Evolutionary conservation across 2,797 vertebrate genomes (phyloP), one percentile per base, ranked within the genome.

Genomic region (Lophius americanus): DNA sequence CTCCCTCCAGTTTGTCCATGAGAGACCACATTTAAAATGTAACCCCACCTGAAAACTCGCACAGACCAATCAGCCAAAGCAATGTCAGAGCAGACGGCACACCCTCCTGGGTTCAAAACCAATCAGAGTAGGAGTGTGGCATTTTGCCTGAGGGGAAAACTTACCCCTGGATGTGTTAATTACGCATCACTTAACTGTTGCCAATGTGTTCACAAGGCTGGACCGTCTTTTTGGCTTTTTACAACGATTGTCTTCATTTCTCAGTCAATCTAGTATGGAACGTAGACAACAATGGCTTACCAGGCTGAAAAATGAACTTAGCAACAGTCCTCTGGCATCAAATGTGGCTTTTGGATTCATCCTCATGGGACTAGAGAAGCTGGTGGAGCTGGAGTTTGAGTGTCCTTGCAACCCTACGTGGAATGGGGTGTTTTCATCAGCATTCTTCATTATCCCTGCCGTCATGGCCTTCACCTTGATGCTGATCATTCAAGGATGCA

Each of bases 221-320:
- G 85, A 87, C 77, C 77, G 84, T 90, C 88, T 89, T 80, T 83
- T 83, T 85, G 88, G 78, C 87, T 89, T 92, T 91, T 89, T 79
- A 76, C 86, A 81, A 78, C 79, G 65, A 70, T 47, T 87, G 67
- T 74, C 86, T 82, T 87, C 77, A 86, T 88, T 86, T 67, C 82
- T 87, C 65, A 73, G 83, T 87, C 86, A 79, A 70, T 89, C 86
- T 92, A 92, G 88, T 89, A 93, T 93, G 92, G 92, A 92, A 90
- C 93, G 91, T 89, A 92, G 89, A 89, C 90, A 92, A 88, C 91
- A 92, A 90, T 93, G 93, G 93, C 92, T 94, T 66, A 92, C 86
- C 84, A 90, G 87, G 86, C 91, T 94, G 87, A 94, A 93, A 88
- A 92, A 92, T 89, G 92, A 94, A 86, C 90, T 94, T 84, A 92